Percentiles rank a stretch among this genome's conserved stretches.
Evolutionary conservation across 2,888 invertebrate genomes (phyloP).

Genomic region (Carabus problematicus): DNA sequence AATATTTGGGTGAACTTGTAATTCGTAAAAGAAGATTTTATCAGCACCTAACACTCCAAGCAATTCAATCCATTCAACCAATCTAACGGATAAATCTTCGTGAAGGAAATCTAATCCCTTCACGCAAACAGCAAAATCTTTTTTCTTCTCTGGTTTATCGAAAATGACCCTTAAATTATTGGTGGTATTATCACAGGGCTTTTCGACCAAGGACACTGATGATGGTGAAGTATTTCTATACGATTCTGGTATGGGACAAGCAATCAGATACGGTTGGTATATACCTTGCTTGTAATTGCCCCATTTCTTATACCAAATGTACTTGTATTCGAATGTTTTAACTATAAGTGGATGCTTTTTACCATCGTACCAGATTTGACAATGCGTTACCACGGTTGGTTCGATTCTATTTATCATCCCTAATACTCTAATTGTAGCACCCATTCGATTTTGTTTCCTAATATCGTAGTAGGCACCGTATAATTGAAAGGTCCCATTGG

Average conservation of each 20-base stretch:
- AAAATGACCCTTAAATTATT: conserved; percentile 86
- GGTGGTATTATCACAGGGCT: conserved; percentile 83
- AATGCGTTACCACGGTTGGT: conserved; percentile 81
- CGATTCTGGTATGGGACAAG: conserved; percentile 82
- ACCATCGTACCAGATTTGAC: conserved; percentile 90
- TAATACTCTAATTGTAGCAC: conserved; percentile 83
- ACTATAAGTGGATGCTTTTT: conserved; percentile 82
- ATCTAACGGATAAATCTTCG: conserved; percentile 86
- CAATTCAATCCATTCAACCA: conserved; percentile 95
- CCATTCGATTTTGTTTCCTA: conserved; percentile 77
- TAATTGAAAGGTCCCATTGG: conserved; percentile 88
- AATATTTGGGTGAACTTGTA: conserved; percentile 92
- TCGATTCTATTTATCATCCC: conserved; percentile 88
- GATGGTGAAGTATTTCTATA: conserved; percentile 77
- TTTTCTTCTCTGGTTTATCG: conserved; percentile 74
- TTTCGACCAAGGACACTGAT: conserved; percentile 85
- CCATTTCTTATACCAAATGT: conserved; percentile 95
- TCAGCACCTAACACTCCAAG: conserved; percentile 86
- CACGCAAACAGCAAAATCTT: conserved; percentile 90
- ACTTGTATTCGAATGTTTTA: conserved; percentile 87
- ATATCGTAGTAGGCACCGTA: conserved; percentile 91
- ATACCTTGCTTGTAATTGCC: conserved; percentile 91
- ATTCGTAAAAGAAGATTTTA: conserved; percentile 89
- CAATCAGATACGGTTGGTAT: conserved; percentile 89
- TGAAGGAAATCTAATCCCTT: conserved; percentile 93